Evolutionary conservation across 2,797 vertebrate species (phyloP), one percentile per base, ranked within the genome.

Genomic region (Hapalemur alaotrensis): DNA sequence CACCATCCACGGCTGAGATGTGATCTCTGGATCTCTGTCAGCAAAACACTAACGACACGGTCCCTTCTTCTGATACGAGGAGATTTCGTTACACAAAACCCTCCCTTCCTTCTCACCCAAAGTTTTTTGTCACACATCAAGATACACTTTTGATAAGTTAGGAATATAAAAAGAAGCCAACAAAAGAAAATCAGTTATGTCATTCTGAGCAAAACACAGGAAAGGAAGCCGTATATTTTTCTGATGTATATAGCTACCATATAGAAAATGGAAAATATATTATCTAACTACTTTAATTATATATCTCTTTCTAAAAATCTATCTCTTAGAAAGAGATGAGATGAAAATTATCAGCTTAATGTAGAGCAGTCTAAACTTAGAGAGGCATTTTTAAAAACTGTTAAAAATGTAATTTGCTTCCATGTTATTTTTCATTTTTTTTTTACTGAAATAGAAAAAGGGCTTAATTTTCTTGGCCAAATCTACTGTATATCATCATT

Each of bases 361-460:
- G 9, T 12, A 57, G 15, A 89, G 12, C 7, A 20, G 54, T 86
- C 18, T 80, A 93, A 46, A 59, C 7, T 12, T 85, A 84, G 28
- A 38, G 30, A 73, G 30, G 6, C 82, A 63, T 81, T 90, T 93
- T 81, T 23, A 54, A 82, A 92, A 59, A 6, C 14, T 30, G 18
- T 73, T 82, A 17, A 89, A 86, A 92, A 75, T 84, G 9, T 41
- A 54, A 50, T 91, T 73, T 82, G 35, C 9, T 84, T 76, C n/a
- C 41, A 28, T 65, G 35, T 72, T 54, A 61, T 30, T 80, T 92
- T 85, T 7, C 38, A 43, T 20, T 14, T 72, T 48, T 63, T 81
- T 94, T 92, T 54, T 59, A 78, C 63, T 94, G 35, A 88, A 86
- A 57, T 50, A 20, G 25, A 76, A 61, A 11, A 78, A 93, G 92